A percentile compares a stretch with the other conserved stretches of the same genome.
These are phyloP conservation scores for Lepidotrigona ventralis DNA, from an alignment of 1,140 invertebrate species.

Conservation along the genomic window DNA sequence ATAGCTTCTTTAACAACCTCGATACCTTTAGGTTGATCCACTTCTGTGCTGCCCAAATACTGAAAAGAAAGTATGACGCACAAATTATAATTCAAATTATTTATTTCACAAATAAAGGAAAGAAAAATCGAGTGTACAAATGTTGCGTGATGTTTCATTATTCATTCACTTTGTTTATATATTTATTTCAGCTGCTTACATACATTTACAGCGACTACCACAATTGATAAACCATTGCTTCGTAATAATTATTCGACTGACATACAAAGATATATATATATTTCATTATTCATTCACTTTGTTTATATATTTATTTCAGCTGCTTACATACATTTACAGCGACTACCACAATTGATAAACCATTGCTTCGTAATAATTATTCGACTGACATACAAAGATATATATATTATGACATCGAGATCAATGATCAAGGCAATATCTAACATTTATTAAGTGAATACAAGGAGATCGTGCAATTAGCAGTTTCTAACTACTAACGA, in stretches of 20 bases:
- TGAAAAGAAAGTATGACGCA: constrained; percentile 78
- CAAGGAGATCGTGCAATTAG: neutral
- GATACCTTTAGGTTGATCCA: constrained; percentile 97
- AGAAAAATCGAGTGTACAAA: neutral
- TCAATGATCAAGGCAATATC: constrained; percentile 21
- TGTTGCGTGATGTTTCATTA: neutral
- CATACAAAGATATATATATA: neutral
- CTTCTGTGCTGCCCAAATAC: constrained; percentile 96
- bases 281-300: no score
- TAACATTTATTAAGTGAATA: neutral
- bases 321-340: neutral
- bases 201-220: no score
- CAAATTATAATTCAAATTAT: neutral
- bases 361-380: constrained; percentile 1
- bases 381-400: neutral
- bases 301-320: neutral
- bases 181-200: neutral
- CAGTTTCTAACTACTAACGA: neutral
- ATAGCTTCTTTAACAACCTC: constrained; percentile 98
- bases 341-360: neutral
- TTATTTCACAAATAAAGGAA: neutral
- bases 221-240: constrained; percentile 11
- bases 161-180: neutral
- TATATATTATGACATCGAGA: neutral
- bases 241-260: neutral